Base-by-base conservation (phyloP, 2,797 vertebrate genomes). In the Anguilla megastoma region DNA sequence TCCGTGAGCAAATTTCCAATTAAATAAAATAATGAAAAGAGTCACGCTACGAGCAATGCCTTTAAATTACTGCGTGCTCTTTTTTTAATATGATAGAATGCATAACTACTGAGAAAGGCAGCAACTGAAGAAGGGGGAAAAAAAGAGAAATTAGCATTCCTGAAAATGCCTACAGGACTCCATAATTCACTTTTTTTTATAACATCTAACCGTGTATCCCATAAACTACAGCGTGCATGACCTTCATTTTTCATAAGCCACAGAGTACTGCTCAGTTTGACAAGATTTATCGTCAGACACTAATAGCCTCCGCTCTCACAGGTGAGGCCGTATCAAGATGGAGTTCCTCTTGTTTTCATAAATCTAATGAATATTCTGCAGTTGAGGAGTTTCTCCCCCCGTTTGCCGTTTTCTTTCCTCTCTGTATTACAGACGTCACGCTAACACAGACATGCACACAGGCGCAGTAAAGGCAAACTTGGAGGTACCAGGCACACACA, bases 281-380 rank as follows among this genome's bases (percentile, higher is more conserved):
- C 94, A 96, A 97, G 95, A 96, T 95, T 96, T 97, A 97, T 97
- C 92, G 92, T 95, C 92, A 92, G 92, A 90, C 91, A 94, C 94
- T 95, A 96, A 95, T 93, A 94, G 93, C 93, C 94, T 93, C 88
- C 91, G 85, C 1, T 88, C 21, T 90, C 71, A 54, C 79, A 91
- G 90, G 86, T 92, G 90, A 93, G 91, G 93, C 90, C 84, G 91
- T 63, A 94, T 93, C 94, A 88, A 87, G 85, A 91, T 92, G 92
- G 93, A 91, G 91, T 91, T 3, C 52, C 90, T 89, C 66, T 84
- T 85, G 89, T 90, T 93, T 91, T 79, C 90, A 50, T 89, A 86
- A 85, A 87, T 92, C 93, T 93, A 92, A 92, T 93, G 92, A 91
- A 90, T 90, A 94, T 93, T 86, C 92, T 91, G 89, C 58, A 27